A percentile compares a stretch with the other conserved stretches of the same genome.
phyloP scores from a whole-genome alignment of 1,140 invertebrate species.

The Diabrotica virgifera region DNA sequence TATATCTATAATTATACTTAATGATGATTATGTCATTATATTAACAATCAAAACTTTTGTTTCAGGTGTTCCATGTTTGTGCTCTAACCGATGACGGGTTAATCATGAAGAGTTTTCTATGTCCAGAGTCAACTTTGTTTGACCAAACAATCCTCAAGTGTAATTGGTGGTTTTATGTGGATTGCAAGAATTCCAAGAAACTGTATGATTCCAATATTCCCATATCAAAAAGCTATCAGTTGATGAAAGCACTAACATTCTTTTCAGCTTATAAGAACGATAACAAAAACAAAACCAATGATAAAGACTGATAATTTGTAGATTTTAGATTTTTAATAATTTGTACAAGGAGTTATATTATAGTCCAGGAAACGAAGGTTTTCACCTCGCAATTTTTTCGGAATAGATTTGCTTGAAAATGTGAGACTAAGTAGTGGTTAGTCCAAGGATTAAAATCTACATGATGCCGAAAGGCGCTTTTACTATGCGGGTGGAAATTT shows the following conservation, averaged over 20 bases:
- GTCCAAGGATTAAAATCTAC: no score
- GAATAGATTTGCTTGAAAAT: no score
- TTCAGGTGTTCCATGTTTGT: conserved; percentile 85
- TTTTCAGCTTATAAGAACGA: conserved; percentile 78
- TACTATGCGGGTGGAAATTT: no score
- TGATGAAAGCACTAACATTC: conserved; percentile 85
- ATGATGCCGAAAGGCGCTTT: no score
- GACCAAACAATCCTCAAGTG: conserved; percentile 86
- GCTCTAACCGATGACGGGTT: conserved; percentile 83
- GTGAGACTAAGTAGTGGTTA: no score
- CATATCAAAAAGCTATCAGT: conserved; percentile 85
- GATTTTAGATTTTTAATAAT: conserved; percentile 7
- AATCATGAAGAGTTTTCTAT: conserved; percentile 85
- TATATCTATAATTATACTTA: no score
- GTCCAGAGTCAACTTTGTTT: conserved; percentile 83
- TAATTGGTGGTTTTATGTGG: conserved; percentile 91
- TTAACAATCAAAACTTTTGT: neutral
- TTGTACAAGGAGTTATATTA: neutral
- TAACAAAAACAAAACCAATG: conserved; percentile 31
- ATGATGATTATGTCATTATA: no score
- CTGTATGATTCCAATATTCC: conserved; percentile 86
- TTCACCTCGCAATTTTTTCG: no score
- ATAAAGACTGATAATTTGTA: conserved; percentile 23
- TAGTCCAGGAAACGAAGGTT: no score
- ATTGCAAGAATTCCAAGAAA: conserved; percentile 74